These are phyloP conservation scores for Megalurothrips usitatus DNA, from an alignment of 2,888 invertebrate species.

Conservation along the genomic window DNA sequence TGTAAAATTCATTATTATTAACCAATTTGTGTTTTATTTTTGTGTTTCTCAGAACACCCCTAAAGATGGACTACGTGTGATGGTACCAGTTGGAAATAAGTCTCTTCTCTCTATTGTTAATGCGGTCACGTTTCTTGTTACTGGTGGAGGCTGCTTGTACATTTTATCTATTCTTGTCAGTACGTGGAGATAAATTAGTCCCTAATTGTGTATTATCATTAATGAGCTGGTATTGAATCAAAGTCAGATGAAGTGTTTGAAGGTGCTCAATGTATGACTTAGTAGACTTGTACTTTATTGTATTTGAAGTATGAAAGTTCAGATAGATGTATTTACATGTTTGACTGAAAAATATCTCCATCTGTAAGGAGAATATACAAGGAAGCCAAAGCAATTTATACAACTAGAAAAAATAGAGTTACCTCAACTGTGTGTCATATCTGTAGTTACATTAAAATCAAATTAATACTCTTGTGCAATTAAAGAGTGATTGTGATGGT, in stretches of 20 bases:
- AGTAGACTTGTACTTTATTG: neutral
- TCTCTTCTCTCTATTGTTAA: neutral
- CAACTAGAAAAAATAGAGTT: neutral
- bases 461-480: neutral
- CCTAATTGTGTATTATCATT: neutral
- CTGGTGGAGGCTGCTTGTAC: neutral
- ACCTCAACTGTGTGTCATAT: neutral
- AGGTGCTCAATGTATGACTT: neutral
- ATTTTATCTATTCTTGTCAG: constrained; percentile 17
- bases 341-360: neutral
- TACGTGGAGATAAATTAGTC: neutral
- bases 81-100: constrained; percentile 5
- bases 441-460: neutral
- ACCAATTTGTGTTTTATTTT: too few relatives aligned
- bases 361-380: neutral
- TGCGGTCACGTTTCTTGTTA: neutral
- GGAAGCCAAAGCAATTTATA: neutral
- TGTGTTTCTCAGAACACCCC: neutral
- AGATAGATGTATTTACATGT: neutral
- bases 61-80: neutral
- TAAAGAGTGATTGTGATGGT: neutral
- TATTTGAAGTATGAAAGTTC: neutral
- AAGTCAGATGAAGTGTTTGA: neutral
- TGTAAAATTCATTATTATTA: too few relatives aligned
- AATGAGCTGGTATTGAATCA: neutral